Conservation (phyloP, 2,888 invertebrate genomes). For the Cancer borealis region DNA sequence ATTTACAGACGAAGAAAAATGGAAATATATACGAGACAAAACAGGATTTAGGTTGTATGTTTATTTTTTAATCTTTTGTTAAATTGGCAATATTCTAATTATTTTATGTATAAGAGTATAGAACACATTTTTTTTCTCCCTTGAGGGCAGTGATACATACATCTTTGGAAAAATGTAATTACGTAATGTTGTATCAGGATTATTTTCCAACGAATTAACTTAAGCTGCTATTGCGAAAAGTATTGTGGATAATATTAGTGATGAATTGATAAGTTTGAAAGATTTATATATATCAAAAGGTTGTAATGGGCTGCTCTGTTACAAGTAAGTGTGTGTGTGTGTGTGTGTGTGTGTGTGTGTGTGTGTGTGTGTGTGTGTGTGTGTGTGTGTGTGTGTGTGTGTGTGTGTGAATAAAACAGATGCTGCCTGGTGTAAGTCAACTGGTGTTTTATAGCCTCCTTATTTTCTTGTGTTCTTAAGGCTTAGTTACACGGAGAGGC, state of each 20-base stretch:
- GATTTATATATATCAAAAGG: too few species aligned
- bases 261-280: neutral
- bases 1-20: neutral
- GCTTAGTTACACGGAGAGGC: too few species aligned
- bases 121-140: neutral
- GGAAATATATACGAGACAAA: neutral
- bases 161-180: conserved; percentile 1
- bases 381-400: too few species aligned
- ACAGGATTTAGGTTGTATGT: neutral
- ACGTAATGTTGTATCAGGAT: neutral
- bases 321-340: too few species aligned
- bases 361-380: too few species aligned
- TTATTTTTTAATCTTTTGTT: neutral
- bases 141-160: neutral
- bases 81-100: neutral
- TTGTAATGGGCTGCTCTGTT: too few species aligned
- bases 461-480: too few species aligned
- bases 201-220: neutral
- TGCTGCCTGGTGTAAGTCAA: too few species aligned
- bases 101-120: neutral
- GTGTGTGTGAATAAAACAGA: too few species aligned
- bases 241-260: neutral
- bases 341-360: too few species aligned
- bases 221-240: neutral
- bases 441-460: too few species aligned